Conservation (phyloP, 2,113 vertebrate genomes). For the Gavia stellata region DNA sequence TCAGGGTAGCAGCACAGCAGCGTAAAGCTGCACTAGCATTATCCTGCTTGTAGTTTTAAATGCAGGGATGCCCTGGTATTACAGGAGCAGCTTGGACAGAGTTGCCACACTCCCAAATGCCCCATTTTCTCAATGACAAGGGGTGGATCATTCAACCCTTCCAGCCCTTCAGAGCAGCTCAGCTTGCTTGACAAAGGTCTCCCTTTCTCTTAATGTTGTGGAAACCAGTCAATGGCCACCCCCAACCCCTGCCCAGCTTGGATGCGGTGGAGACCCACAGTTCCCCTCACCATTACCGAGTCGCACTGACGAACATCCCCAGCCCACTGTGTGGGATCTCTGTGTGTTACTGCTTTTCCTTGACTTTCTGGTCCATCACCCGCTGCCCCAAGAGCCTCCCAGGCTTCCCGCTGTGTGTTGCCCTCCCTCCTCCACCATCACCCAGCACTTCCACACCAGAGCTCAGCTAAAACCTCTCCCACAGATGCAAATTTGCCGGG, state of each 20-base stretch:
- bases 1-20: background rate
- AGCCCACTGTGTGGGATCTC: fast-evolving
- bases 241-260: background rate
- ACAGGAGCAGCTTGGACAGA: background rate
- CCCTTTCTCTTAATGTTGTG: background rate
- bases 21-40: background rate
- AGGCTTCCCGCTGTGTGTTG: background rate
- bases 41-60: background rate
- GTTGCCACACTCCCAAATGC: too few species aligned
- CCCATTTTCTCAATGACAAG: background rate
- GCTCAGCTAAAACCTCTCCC: background rate
- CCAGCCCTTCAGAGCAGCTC: background rate
- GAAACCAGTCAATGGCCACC: background rate
- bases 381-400: background rate
- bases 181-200: background rate
- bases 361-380: background rate
- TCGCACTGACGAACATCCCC: fast-evolving
- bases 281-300: background rate
- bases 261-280: background rate
- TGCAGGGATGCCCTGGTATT: background rate
- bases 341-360: background rate
- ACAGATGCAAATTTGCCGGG: background rate
- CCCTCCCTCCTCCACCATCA: background rate
- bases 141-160: background rate
- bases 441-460: background rate